phyloP scores from a whole-genome alignment of 2,888 invertebrate species.

The Troilus luridus region DNA sequence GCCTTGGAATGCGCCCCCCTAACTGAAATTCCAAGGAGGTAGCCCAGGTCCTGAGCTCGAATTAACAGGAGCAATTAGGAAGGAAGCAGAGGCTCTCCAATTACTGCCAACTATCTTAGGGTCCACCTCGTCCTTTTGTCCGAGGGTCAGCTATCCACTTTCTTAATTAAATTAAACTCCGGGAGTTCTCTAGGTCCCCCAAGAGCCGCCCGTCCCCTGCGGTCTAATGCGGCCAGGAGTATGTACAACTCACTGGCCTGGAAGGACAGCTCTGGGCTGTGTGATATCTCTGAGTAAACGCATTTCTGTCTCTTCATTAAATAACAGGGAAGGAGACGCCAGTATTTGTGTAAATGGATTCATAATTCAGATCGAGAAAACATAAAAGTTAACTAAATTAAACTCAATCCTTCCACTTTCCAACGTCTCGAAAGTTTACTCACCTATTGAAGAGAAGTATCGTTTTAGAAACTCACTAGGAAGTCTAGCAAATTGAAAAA shows the following conservation, averaged over 20 bases:
- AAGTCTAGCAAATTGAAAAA: too few relatives aligned
- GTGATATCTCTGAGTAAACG: not conserved
- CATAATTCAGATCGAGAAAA: too few relatives aligned
- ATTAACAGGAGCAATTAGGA: slow-evolving; percentile 45
- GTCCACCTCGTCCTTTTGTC: slow-evolving; percentile 26
- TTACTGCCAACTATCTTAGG: slow-evolving; percentile 14
- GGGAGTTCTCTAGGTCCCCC: not conserved
- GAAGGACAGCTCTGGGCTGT: not conserved
- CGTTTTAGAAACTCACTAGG: too few relatives aligned
- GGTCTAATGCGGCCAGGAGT: slow-evolving; percentile 10
- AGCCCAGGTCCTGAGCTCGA: slow-evolving; percentile 13
- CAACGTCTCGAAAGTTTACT: too few relatives aligned
- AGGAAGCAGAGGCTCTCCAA: not conserved
- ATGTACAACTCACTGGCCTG: not conserved
- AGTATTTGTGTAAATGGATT: too few relatives aligned
- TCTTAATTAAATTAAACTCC: slow-evolving; percentile 29
- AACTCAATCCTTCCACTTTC: too few relatives aligned
- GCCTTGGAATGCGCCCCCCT: not conserved
- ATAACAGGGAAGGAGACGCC: not conserved
- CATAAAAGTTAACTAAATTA: too few relatives aligned
- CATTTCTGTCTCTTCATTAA: not conserved
- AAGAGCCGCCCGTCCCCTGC: not conserved
- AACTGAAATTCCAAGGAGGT: not conserved
- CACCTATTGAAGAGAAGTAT: too few relatives aligned
- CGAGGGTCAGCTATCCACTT: slow-evolving; percentile 18